phyloP scores from a whole-genome alignment of 2,797 vertebrate genomes.

The Amblyraja radiata region DNA sequence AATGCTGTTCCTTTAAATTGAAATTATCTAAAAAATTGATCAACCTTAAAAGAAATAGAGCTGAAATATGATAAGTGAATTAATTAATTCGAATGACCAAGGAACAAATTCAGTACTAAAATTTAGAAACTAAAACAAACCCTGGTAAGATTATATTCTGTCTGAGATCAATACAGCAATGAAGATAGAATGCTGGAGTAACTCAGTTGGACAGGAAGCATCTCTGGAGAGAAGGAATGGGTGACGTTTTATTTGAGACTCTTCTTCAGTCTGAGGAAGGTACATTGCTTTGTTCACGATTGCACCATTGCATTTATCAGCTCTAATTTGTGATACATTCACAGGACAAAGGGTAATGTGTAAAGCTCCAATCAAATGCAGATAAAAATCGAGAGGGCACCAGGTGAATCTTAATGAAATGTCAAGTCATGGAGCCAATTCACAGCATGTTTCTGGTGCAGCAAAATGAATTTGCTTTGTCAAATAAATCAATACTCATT shows the following conservation, averaged over 20 bases:
- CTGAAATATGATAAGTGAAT: background rate
- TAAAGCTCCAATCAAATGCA: slow-evolving; percentile 21
- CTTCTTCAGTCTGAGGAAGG: background rate
- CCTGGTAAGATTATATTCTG: background rate
- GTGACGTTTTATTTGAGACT: too few relatives aligned
- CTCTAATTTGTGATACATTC: background rate
- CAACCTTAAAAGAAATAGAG: background rate
- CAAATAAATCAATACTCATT: slow-evolving; percentile 66
- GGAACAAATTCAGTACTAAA: background rate
- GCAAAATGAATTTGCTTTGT: slow-evolving; percentile 60
- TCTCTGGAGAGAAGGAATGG: too few relatives aligned
- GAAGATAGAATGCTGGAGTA: too few relatives aligned
- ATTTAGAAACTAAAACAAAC: background rate
- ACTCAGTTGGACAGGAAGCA: too few relatives aligned
- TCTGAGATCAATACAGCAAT: background rate
- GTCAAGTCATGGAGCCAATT: slow-evolving; percentile 44
- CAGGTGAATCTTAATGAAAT: slow-evolving; percentile 50
- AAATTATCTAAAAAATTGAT: background rate
- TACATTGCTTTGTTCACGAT: background rate
- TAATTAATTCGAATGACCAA: background rate
- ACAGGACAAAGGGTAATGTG: background rate
- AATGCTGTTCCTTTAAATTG: background rate
- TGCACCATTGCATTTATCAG: slow-evolving; percentile 12
- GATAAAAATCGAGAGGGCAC: slow-evolving; percentile 42
- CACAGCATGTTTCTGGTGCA: slow-evolving; percentile 45